These are phyloP conservation scores for Empidonax traillii DNA, from an alignment of 2,113 vertebrate species.

Conservation along the genomic window DNA sequence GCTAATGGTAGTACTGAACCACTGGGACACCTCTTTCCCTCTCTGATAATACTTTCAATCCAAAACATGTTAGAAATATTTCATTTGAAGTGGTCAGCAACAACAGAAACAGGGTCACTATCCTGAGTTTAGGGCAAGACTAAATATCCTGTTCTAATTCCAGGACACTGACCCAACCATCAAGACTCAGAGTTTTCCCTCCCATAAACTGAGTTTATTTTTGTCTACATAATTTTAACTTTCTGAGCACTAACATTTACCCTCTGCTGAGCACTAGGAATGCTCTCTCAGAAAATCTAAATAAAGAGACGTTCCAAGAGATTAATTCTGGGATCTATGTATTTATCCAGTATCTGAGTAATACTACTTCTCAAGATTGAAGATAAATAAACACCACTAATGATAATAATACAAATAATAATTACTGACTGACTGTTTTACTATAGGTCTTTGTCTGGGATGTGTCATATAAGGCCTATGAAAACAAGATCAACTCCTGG, in stretches of 20 bases:
- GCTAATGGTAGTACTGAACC: not conserved
- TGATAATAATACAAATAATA: conserved; percentile 26
- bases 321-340: not conserved
- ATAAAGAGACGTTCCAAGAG: conserved; percentile 21
- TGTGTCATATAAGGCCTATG: not conserved
- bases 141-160: not conserved
- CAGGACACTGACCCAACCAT: not conserved
- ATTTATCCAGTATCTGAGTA: not conserved
- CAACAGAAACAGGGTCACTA: not conserved
- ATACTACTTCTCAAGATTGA: not conserved
- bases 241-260: conserved; percentile 22
- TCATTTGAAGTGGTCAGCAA: not conserved
- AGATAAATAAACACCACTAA: conserved; percentile 17
- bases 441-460: not conserved
- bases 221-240: conserved; percentile 39
- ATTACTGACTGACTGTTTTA: not conserved
- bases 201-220: conserved; percentile 34
- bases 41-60: not conserved
- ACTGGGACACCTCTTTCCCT: not conserved
- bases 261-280: conserved; percentile 15
- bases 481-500: not conserved
- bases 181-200: not conserved
- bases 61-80: not conserved
- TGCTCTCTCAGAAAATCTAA: conserved; percentile 32
- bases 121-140: not conserved